These are phyloP conservation scores for Drosophila grimshawi DNA, from an alignment of 1,140 invertebrate species.

Conservation along the genomic window DNA sequence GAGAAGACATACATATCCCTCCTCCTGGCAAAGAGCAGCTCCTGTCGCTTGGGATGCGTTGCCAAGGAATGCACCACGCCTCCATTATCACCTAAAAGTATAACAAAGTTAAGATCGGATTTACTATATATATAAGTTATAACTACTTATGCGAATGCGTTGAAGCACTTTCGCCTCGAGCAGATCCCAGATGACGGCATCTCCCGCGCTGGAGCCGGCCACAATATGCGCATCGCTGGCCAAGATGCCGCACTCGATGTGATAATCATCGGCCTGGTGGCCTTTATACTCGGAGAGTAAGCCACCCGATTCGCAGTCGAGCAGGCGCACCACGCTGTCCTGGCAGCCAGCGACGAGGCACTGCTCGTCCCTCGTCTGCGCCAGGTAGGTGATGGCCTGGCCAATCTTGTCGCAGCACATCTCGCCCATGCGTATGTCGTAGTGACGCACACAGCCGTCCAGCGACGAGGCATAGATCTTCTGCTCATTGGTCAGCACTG, in stretches of 20 bases:
- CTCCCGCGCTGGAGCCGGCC: constrained; percentile 94
- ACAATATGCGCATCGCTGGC: constrained; percentile 92
- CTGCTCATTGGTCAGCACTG: constrained; percentile 93
- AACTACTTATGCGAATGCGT: constrained; percentile 85
- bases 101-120: background rate
- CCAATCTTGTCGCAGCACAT: constrained; percentile 94
- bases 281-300: constrained; percentile 92
- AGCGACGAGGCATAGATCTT: constrained; percentile 96
- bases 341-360: constrained; percentile 94
- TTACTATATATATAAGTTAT: too few relatives aligned
- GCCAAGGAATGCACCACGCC: constrained; percentile 89
- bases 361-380: constrained; percentile 88
- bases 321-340: constrained; percentile 92
- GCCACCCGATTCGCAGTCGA: constrained; percentile 95
- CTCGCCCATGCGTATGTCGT: constrained; percentile 95
- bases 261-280: constrained; percentile 91
- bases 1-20: constrained; percentile 88
- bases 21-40: constrained; percentile 88
- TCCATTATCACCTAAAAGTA: constrained; percentile 72
- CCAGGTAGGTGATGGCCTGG: constrained; percentile 90
- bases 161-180: constrained; percentile 88
- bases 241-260: constrained; percentile 94
- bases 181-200: constrained; percentile 95
- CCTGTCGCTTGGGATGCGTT: constrained; percentile 89
- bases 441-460: constrained; percentile 94